Conservation (phyloP, 2,888 invertebrate genomes). For the Phania funesta region DNA sequence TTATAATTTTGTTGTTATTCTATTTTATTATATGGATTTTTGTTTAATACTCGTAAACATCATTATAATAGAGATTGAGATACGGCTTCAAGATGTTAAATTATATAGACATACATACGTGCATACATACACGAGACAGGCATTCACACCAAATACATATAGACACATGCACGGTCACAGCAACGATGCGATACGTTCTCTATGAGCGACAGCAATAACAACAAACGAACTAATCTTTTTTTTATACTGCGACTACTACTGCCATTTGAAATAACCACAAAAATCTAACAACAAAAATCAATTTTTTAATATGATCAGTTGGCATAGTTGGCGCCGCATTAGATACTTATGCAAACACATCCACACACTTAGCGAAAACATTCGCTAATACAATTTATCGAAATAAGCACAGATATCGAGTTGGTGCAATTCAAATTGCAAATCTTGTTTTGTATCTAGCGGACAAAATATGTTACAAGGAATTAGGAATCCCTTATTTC, state of each 20-base stretch:
- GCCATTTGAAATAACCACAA: slow-evolving; percentile 23
- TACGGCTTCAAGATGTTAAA: slow-evolving; percentile 30
- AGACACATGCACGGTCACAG: background rate
- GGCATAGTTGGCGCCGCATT: slow-evolving; percentile 69
- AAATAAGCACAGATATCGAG: background rate
- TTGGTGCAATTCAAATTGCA: too few species aligned
- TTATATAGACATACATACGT: background rate
- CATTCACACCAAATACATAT: background rate
- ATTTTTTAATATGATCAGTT: slow-evolving; percentile 55
- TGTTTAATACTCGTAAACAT: slow-evolving; percentile 46
- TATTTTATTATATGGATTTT: slow-evolving; percentile 7
- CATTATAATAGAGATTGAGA: slow-evolving; percentile 33
- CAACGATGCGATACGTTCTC: slow-evolving; percentile 17
- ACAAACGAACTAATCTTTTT: slow-evolving; percentile 16
- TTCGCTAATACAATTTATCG: slow-evolving; percentile 10
- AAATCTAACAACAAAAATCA: slow-evolving; percentile 31
- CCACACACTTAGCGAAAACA: background rate
- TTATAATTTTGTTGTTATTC: slow-evolving; percentile 27
- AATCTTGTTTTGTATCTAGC: too few species aligned
- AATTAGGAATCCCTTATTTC: too few species aligned
- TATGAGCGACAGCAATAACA: slow-evolving; percentile 36
- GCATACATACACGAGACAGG: background rate
- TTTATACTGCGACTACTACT: background rate
- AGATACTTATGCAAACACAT: slow-evolving; percentile 36
- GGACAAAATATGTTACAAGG: too few species aligned